Conservation (phyloP, 2,113 vertebrate genomes). For the Microtus richardsoni region DNA sequence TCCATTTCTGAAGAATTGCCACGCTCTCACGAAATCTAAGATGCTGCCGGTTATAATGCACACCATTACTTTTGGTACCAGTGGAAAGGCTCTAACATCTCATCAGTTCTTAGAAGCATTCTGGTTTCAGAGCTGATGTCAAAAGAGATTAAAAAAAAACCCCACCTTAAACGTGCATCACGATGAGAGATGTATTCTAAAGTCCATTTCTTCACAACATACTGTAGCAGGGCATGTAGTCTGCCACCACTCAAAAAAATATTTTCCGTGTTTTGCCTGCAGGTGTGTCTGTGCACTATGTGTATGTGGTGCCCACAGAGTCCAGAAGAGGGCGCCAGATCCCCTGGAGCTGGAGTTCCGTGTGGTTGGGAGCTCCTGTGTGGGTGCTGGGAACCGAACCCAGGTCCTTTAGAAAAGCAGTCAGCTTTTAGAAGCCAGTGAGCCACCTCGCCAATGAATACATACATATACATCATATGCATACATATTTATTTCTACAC, state of each 20-base stretch:
- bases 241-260: background rate
- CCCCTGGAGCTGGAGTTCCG: background rate
- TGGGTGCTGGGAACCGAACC: background rate
- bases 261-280: background rate
- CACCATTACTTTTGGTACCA: conserved; percentile 32
- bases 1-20: conserved; percentile 8
- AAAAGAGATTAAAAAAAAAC: background rate
- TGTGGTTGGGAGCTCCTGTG: background rate
- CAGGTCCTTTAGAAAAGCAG: background rate
- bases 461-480: background rate
- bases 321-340: background rate
- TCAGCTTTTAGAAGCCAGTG: background rate
- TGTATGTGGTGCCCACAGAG: background rate
- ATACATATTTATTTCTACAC: background rate
- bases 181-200: background rate
- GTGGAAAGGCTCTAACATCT: background rate
- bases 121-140: conserved; percentile 46
- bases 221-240: background rate
- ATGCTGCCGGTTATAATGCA: background rate
- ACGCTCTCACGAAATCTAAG: conserved; percentile 35
- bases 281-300: too few species aligned
- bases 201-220: background rate
- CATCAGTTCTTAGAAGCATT: conserved; percentile 7
- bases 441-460: background rate
- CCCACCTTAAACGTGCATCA: background rate